Percentiles rank a stretch among this genome's conserved stretches.
Conservation (phyloP, 1,140 invertebrate genomes). For the Cyphomyrmex costatus region DNA sequence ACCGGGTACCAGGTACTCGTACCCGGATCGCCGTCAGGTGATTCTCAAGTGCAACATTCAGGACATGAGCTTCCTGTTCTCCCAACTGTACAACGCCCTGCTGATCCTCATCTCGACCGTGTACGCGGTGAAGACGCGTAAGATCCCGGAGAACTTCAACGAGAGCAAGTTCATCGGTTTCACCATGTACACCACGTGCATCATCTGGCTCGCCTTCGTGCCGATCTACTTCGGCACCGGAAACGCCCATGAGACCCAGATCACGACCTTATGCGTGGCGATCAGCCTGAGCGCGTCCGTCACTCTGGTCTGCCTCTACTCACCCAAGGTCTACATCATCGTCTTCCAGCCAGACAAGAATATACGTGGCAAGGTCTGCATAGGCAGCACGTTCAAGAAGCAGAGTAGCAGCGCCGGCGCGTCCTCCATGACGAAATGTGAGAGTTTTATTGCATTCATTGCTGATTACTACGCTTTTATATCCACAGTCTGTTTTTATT, state of each 20-base stretch:
- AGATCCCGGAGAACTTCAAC: constrained; percentile 93
- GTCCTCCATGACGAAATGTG: constrained; percentile 83
- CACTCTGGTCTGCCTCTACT: constrained; percentile 91
- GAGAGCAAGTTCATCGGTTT: constrained; percentile 92
- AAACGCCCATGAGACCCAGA: constrained; percentile 90
- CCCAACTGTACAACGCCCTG: constrained; percentile 91
- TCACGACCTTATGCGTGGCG: constrained; percentile 91
- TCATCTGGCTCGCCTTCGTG: constrained; percentile 92
- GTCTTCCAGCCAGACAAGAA: constrained; percentile 91
- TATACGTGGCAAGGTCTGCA: constrained; percentile 82
- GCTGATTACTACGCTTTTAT: too few relatives aligned
- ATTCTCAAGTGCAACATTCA: constrained; percentile 90
- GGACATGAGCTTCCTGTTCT: constrained; percentile 90
- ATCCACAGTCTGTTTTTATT: too few relatives aligned
- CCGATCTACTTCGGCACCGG: constrained; percentile 92
- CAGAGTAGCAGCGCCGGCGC: constrained; percentile 83
- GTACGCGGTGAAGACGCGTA: constrained; percentile 92
- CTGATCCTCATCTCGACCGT: constrained; percentile 91
- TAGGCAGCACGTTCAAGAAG: constrained; percentile 83
- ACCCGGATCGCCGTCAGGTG: constrained; percentile 86
- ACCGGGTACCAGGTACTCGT: constrained; percentile 88
- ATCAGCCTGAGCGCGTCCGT: constrained; percentile 92
- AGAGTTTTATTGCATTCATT: constrained; percentile 72
- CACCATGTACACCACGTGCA: constrained; percentile 93
- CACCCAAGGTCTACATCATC: constrained; percentile 92